Conservation (phyloP, 23 tunicate genomes). For the Styela clava region DNA sequence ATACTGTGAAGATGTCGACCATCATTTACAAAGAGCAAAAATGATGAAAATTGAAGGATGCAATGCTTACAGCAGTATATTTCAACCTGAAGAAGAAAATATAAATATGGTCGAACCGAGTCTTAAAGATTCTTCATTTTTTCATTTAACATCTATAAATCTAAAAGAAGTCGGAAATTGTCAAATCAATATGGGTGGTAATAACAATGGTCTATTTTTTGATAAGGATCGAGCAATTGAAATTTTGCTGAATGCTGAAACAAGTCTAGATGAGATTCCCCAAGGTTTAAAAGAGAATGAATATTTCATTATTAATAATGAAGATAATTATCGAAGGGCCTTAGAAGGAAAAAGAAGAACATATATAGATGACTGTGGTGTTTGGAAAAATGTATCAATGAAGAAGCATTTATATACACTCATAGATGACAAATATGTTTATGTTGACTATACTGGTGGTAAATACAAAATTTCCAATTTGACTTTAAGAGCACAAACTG, state of each 20-base stretch:
- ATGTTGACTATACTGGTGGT: constrained; percentile 2
- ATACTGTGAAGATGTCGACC: not conserved
- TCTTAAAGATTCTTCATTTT: not conserved
- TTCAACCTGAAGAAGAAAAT: not conserved
- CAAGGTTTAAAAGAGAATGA: constrained; percentile 29
- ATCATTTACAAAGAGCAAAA: not conserved
- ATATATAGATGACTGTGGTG: constrained; percentile 32
- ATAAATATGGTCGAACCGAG: not conserved
- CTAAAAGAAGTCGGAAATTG: not conserved
- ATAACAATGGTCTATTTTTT: constrained; percentile 1
- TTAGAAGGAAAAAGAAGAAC: constrained; percentile 12
- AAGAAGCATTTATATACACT: not conserved
- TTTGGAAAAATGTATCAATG: constrained; percentile 13
- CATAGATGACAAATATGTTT: constrained; percentile 14
- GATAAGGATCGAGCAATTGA: constrained; percentile 1
- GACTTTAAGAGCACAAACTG: not conserved
- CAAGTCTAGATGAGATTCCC: constrained; percentile 27
- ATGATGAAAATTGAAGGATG: not conserved
- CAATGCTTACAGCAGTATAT: not conserved
- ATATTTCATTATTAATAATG: constrained; percentile 15
- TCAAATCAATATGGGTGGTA: not conserved
- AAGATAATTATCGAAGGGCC: constrained; percentile 12
- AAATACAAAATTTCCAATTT: constrained; percentile 1
- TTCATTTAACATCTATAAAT: not conserved
- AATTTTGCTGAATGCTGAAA: not conserved